phyloP scores from a whole-genome alignment of 2,113 vertebrate genomes.

The Sander vitreus region DNA sequence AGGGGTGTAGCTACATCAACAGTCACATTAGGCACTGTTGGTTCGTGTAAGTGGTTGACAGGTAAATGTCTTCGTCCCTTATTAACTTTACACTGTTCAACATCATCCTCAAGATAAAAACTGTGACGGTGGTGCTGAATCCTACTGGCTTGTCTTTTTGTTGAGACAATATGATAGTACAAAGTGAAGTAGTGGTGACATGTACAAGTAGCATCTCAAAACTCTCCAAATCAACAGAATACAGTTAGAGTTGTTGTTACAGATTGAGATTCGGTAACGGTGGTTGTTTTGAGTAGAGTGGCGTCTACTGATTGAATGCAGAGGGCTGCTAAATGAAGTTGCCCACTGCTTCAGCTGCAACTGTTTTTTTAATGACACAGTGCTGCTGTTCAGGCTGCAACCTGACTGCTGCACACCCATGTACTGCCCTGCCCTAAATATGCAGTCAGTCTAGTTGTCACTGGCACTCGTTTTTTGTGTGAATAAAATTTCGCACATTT shows the following conservation, averaged over 20 bases:
- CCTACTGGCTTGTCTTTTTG: background rate
- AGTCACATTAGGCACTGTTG: background rate
- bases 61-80: background rate
- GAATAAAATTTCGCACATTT: background rate
- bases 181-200: background rate
- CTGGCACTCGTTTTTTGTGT: background rate
- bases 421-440: conserved; percentile 64
- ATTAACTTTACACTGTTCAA: background rate
- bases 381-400: conserved; percentile 63
- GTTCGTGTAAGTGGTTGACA: background rate
- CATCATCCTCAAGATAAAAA: background rate
- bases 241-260: background rate
- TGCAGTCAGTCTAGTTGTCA: conserved; percentile 59
- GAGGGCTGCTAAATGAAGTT: conserved; percentile 39
- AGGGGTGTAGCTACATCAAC: background rate
- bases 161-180: background rate
- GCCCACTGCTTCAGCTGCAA: conserved; percentile 19
- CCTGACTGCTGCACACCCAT: conserved; percentile 64
- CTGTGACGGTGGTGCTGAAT: background rate
- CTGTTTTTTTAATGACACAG: conserved; percentile 50
- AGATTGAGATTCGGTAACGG: background rate
- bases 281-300: background rate
- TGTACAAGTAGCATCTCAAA: background rate
- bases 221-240: background rate
- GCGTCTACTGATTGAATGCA: background rate